phyloP scores from a whole-genome alignment of 2,888 invertebrate genomes.

The Drosophila tripunctata region DNA sequence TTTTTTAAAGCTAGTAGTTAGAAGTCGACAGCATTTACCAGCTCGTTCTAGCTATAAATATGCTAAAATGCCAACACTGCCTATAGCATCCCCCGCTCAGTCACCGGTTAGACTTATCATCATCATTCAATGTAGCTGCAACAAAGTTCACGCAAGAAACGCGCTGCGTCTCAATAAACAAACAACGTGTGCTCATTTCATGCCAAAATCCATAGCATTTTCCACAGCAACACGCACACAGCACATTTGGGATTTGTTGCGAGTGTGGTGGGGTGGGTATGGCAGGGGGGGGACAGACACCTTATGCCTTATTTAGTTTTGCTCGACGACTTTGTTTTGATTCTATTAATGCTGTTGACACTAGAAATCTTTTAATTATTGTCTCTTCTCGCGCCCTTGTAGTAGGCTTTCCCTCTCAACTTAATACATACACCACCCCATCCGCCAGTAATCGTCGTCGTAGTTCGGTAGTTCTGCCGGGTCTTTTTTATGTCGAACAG shows the following conservation, averaged over 20 bases:
- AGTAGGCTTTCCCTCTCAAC: too few relatives aligned
- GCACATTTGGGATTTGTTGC: too few relatives aligned
- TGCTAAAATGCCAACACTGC: too few relatives aligned
- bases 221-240: slow-evolving; percentile 15
- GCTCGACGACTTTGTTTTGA: slow-evolving; percentile 70
- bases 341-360: slow-evolving; percentile 79
- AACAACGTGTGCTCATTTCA: slow-evolving; percentile 72
- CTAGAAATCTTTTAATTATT: slow-evolving; percentile 77
- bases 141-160: slow-evolving; percentile 31
- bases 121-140: slow-evolving; percentile 40
- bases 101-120: slow-evolving; percentile 33
- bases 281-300: too few relatives aligned
- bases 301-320: slow-evolving; percentile 63
- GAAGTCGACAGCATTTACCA: too few relatives aligned
- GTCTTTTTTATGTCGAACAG: too few relatives aligned
- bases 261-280: too few relatives aligned
- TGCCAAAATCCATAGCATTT: slow-evolving; percentile 26
- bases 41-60: too few relatives aligned
- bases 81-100: neutral
- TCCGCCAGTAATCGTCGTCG: neutral
- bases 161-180: slow-evolving; percentile 74
- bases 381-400: slow-evolving; percentile 31
- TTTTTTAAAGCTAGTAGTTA: too few relatives aligned
- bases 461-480: slow-evolving; percentile 24
- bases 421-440: too few relatives aligned